Conservation (phyloP, 2,113 vertebrate genomes). For the Falco punctatus region DNA sequence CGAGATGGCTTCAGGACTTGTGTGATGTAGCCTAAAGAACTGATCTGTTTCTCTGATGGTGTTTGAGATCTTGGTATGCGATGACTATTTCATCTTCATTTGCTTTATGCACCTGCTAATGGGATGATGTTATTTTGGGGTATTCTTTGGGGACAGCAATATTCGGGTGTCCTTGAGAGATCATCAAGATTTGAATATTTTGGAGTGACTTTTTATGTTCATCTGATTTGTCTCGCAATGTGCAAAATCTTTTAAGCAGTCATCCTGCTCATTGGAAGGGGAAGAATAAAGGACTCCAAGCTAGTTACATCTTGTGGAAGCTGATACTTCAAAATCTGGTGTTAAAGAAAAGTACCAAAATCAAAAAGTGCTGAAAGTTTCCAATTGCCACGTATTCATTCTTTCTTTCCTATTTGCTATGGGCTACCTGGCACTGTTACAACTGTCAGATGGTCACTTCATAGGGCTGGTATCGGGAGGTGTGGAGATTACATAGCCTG, state of each 20-base stretch:
- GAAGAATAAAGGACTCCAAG: slow-evolving; percentile 45
- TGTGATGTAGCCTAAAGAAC: neutral
- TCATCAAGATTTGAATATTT: neutral
- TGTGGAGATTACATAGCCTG: slow-evolving; percentile 52
- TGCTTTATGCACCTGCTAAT: neutral
- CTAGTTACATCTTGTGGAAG: slow-evolving; percentile 18
- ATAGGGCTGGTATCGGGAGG: neutral
- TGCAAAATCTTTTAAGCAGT: slow-evolving; percentile 19
- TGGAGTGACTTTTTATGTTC: neutral
- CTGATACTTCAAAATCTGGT: slow-evolving; percentile 29
- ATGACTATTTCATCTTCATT: neutral
- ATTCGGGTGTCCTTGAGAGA: neutral
- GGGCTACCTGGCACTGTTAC: neutral
- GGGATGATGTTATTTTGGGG: neutral
- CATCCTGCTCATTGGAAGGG: slow-evolving; percentile 21
- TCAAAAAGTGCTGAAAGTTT: neutral
- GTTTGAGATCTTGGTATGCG: neutral
- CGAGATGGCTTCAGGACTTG: neutral
- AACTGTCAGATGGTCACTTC: neutral
- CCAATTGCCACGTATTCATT: neutral
- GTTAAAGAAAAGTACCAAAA: slow-evolving; percentile 60
- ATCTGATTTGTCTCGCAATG: neutral
- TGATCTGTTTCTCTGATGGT: neutral
- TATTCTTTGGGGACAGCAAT: neutral
- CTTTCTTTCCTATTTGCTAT: slow-evolving; percentile 70